Percentiles rank a stretch among this genome's conserved stretches.
phyloP scores from a whole-genome alignment of 1,140 invertebrate species.

The Listronotus bonariensis region DNA sequence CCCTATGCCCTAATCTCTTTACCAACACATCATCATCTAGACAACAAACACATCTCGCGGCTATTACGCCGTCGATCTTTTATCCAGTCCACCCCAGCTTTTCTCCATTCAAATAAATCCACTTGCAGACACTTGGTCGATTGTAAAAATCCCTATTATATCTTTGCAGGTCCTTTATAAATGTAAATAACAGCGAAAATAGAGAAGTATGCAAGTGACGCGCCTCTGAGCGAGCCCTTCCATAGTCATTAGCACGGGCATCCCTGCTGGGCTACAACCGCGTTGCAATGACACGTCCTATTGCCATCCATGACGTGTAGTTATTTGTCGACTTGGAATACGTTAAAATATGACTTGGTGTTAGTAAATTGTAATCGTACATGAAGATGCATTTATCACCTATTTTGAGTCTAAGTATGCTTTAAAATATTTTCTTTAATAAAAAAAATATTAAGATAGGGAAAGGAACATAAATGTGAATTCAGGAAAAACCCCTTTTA shows the following conservation, averaged over 20 bases:
- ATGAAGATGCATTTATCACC: too few relatives aligned
- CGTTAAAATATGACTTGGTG: too few relatives aligned
- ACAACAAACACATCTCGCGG: slow-evolving; percentile 48
- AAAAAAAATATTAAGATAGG: too few relatives aligned
- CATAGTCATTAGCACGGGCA: slow-evolving; percentile 51
- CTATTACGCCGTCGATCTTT: slow-evolving; percentile 31
- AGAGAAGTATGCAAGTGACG: slow-evolving; percentile 46
- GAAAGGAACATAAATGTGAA: too few relatives aligned
- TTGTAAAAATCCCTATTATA: slow-evolving; percentile 54
- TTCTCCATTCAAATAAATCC: slow-evolving; percentile 48
- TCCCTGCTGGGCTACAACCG: slow-evolving; percentile 41
- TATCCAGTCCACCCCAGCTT: slow-evolving; percentile 21
- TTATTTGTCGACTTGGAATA: slow-evolving; percentile 8
- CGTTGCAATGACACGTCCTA: slow-evolving; percentile 44
- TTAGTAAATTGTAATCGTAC: too few relatives aligned
- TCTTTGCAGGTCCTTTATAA: slow-evolving; percentile 44
- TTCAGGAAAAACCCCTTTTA: too few relatives aligned
- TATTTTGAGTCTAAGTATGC: too few relatives aligned
- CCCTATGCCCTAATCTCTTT: slow-evolving; percentile 50
- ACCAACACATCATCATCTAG: slow-evolving; percentile 52
- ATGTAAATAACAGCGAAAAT: slow-evolving; percentile 51
- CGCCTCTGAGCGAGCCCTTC: slow-evolving; percentile 40
- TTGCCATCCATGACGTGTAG: slow-evolving; percentile 20
- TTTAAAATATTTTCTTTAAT: too few relatives aligned
- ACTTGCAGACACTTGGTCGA: slow-evolving; percentile 50